Percentiles rank a stretch among this genome's conserved stretches.
phyloP scores from a whole-genome alignment of 1,140 invertebrate genomes.

The Tetramorium simillimum region DNA sequence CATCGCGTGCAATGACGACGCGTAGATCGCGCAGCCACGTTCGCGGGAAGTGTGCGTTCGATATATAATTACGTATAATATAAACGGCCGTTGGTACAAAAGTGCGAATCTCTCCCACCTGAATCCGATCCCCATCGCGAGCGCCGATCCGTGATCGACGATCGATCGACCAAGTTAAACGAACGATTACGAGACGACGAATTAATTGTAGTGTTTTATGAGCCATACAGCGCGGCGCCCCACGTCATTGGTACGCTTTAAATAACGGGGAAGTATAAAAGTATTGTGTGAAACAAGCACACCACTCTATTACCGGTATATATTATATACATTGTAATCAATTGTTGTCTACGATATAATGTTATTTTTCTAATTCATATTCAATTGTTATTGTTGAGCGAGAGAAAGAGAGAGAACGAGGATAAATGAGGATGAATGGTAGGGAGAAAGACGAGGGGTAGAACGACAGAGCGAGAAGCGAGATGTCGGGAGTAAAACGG shows the following conservation, averaged over 20 bases:
- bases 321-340: constrained; percentile 83
- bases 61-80: constrained; percentile 66
- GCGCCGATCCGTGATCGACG: constrained; percentile 65
- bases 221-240: constrained; percentile 66
- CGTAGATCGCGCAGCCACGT: constrained; percentile 40
- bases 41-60: constrained; percentile 60
- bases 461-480: neutral
- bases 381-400: constrained; percentile 86
- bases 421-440: constrained; percentile 15
- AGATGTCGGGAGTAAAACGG: neutral
- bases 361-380: constrained; percentile 86
- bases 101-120: constrained; percentile 55
- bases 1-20: constrained; percentile 18
- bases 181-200: constrained; percentile 64
- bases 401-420: constrained; percentile 43
- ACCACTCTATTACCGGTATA: constrained; percentile 73
- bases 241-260: constrained; percentile 70
- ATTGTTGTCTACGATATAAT: constrained; percentile 86
- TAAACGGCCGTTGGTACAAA: constrained; percentile 73
- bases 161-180: constrained; percentile 66
- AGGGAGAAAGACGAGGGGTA: constrained; percentile 10
- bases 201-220: constrained; percentile 68
- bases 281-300: constrained; percentile 70
- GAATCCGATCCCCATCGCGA: constrained; percentile 71
- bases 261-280: constrained; percentile 64